Base-by-base conservation (phyloP, 2,888 invertebrate species). In the Pomacea canaliculata region DNA sequence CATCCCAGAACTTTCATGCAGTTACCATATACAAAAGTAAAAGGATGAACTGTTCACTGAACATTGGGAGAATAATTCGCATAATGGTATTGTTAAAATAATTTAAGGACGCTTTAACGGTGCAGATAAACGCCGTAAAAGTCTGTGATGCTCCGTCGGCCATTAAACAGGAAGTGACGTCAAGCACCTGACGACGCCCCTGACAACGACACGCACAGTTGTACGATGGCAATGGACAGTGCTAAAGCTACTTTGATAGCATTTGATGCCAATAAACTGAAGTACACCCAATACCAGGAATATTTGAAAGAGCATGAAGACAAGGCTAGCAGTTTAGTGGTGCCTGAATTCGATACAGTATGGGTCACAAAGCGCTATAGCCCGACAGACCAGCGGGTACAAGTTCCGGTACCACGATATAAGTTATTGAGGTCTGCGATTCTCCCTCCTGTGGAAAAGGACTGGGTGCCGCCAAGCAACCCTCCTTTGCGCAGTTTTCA, bases 361-460 rank as follows among this genome's bases (percentile, higher is more conserved):
- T 89, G 89, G 89, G 86, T 89, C 12, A 86, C 83, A 18, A 87
- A 89, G 79, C 82, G 89, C 62, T 89, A 88, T 77, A 80, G 82
- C 48, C 88, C 88, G 12, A 86, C 82, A n/a, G 89, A 89, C 79
- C 80, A 86, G n/a, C 82, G 89, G 16, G 77, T 79, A 19, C 83
- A 81, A n/a, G 87, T 87, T 12, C 89, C 89, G 4, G 88, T 88
- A 16, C 85, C 88, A n/a, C 78, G 89, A 67, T 84, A 87, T 78
- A 88, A 88, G 78, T 82, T 85, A 27, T 46, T 87, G 70, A 83
- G 83, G n/a, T 82, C 85, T 16, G 79, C 73, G 68, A 67, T 65
- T n/a, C 81, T 86, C 48, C 86, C 87, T 8, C 67, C 71, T 9
- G 82, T 84, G 18, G 85, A 83, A 13, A 67, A 75, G 0, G 82